phyloP scores from a whole-genome alignment of 2,113 vertebrate genomes.

The Gallinago media region DNA sequence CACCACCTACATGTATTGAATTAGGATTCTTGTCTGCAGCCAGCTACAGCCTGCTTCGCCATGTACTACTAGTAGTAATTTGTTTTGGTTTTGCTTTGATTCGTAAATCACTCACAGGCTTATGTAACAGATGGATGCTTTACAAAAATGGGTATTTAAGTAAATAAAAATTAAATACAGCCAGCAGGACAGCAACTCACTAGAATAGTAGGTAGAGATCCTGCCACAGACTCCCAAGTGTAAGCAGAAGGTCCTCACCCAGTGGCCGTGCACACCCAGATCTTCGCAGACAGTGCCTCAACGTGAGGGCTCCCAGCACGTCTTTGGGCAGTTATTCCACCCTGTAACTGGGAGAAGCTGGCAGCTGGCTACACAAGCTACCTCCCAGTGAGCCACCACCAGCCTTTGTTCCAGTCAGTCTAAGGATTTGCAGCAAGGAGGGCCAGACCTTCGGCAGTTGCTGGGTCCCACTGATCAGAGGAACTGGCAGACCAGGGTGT shows the following conservation, averaged over 20 bases:
- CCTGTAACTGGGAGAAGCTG: background rate
- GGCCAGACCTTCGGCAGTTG: background rate
- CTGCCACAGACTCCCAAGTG: background rate
- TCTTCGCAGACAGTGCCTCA: background rate
- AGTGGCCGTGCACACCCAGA: accelerated
- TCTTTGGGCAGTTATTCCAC: background rate
- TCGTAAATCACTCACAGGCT: constrained; percentile 29
- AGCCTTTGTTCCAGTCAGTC: background rate
- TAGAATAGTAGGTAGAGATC: background rate
- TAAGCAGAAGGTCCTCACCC: background rate
- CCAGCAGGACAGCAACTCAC: background rate
- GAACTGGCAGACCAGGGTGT: background rate
- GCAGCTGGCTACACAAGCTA: background rate
- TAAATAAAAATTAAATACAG: constrained; percentile 24
- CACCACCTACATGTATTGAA: background rate
- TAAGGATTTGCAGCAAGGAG: background rate
- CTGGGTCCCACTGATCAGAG: background rate
- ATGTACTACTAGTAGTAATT: background rate
- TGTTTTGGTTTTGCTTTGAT: constrained; percentile 38
- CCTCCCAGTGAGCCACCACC: background rate
- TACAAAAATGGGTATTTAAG: background rate
- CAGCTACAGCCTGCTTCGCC: background rate
- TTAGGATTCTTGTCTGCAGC: background rate
- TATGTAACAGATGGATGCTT: constrained; percentile 8
- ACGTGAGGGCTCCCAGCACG: accelerated